Evolutionary conservation across 2,888 invertebrate species (phyloP), one percentile per base, ranked within the genome.

Genomic region (Andrena fulva): DNA sequence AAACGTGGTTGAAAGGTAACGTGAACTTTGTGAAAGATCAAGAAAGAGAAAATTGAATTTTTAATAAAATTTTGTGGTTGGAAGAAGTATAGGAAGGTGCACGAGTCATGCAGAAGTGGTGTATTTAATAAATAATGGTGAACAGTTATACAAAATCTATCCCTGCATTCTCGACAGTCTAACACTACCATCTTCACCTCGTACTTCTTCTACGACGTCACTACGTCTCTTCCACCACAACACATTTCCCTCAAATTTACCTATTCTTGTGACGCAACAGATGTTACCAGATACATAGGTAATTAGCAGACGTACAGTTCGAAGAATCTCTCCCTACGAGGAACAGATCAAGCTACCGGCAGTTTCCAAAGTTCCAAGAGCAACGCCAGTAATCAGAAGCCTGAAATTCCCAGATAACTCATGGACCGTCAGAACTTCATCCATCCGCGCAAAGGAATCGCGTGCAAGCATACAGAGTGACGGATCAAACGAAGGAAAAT

Each of bases 361-460:
- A n/a, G 50, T n/a, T 50, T 50, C 54, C 8, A 7, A 2, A 10
- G 20, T 54, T 27, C 54, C 54, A 10, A 54, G 20, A 52, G 20
- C 24, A 56, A 56, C 56, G 10, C 10, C 27, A 56, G 24, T 24
- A 56, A 68, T 35, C 3, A 35, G 31, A 42, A 16, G 20, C 24
- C 10, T 31, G 68, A 27, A 16, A 56, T 24, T 56, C n/a, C 42
- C 31, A 29, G 27, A 69, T 35, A 69, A 27, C n/a, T 16, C 20
- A 52, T 29, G 50, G 33, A 27, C 10, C 2, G n/a, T 63, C 52
- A 5, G 33, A 56, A 31, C 48, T 60, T 29, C 48, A 60, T 42
- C 42, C 42, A 42, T 42, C 42, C 42, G 4, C 42, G 42, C 42
- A 24, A 29, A 42, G 16, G 56, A 77, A 56, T 68, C 20, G n/a